These are phyloP conservation scores for Holothuria scabra DNA, from an alignment of 53 echinoderm and acorn worm species.

Conservation along the genomic window DNA sequence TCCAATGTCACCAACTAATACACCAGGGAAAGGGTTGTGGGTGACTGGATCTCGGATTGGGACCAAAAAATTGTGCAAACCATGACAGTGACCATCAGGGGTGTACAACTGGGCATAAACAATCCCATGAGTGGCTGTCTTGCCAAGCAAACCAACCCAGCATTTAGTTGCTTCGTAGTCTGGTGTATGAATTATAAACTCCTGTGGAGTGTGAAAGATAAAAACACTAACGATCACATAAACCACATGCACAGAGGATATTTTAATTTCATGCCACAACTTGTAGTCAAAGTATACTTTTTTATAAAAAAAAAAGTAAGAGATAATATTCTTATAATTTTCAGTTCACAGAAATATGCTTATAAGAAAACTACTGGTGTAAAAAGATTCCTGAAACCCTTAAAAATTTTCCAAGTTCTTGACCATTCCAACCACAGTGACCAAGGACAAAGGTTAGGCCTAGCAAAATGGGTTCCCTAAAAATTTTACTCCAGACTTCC, in stretches of 20 bases:
- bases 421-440: no score
- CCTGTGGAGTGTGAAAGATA: conserved; percentile 48
- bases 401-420: no score
- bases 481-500: no score
- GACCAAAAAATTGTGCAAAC: conserved; percentile 81
- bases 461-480: no score
- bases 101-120: conserved; percentile 91
- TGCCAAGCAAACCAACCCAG: conserved; percentile 87
- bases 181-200: conserved; percentile 81
- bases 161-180: conserved; percentile 86
- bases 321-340: no score
- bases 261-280: not conserved
- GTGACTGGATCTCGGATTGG: conserved; percentile 75
- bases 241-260: not conserved
- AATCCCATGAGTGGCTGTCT: conserved; percentile 80
- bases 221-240: no score
- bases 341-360: no score
- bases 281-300: no score
- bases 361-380: no score
- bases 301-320: no score
- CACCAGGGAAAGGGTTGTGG: conserved; percentile 68
- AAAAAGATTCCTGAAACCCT: no score
- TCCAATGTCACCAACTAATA: conserved; percentile 93
- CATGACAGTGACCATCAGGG: conserved; percentile 83
- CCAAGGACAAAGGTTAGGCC: no score